Evolutionary conservation across 2,797 vertebrate genomes (phyloP).

Genomic region (Helostoma temminkii): DNA sequence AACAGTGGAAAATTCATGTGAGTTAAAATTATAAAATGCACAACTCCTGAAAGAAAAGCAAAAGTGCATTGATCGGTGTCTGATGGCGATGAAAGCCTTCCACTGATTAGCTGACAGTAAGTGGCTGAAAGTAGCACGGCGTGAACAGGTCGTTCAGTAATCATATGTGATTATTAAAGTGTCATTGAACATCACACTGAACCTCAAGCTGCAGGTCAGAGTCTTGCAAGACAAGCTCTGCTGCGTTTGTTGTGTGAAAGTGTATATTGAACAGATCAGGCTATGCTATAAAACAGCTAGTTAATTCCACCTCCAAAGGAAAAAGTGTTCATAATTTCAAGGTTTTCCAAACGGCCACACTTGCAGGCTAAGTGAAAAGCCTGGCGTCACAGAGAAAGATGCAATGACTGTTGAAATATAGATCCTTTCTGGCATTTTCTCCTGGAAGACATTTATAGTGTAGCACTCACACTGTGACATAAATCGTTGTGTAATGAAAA

Average conservation of each 20-base stretch:
- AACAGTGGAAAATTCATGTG: not conserved
- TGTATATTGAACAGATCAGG: not conserved
- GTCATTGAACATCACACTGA: too few species aligned
- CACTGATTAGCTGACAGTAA: constrained; percentile 14
- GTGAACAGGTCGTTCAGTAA: constrained; percentile 12
- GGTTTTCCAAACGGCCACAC: too few species aligned
- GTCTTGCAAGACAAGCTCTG: not conserved
- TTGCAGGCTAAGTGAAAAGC: not conserved
- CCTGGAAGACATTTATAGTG: not conserved
- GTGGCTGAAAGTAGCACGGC: constrained; percentile 3
- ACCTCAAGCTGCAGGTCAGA: too few species aligned
- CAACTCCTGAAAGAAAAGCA: not conserved
- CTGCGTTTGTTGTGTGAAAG: not conserved
- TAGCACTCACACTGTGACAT: not conserved
- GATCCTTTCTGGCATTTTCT: not conserved
- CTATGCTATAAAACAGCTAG: not conserved
- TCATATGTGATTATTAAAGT: not conserved
- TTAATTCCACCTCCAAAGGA: not conserved
- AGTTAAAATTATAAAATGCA: not conserved
- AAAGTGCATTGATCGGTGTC: constrained; percentile 1
- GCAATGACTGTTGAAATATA: not conserved
- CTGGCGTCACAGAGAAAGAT: not conserved
- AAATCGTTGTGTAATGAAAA: not conserved
- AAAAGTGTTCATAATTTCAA: too few species aligned
- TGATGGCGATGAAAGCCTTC: constrained; percentile 6